phyloP scores from a whole-genome alignment of 2,888 invertebrate genomes.

The Acanthosoma haemorrhoidale region DNA sequence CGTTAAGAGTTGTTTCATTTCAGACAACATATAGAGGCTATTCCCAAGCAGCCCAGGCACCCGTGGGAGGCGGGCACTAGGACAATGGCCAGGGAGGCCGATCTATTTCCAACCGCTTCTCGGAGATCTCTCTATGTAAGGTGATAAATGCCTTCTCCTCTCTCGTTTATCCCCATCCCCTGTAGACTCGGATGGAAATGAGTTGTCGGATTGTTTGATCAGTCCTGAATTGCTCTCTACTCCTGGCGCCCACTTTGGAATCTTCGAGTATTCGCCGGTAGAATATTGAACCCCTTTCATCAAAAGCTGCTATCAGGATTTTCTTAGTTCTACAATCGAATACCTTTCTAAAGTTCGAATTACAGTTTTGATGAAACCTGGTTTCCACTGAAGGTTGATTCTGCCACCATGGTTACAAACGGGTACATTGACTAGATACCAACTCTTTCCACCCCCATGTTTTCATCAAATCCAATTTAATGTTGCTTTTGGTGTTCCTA shows the following conservation, averaged over 20 bases:
- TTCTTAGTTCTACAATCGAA: neutral
- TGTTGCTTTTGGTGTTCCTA: no score
- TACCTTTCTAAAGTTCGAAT: neutral
- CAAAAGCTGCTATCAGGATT: no score
- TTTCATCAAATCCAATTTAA: no score
- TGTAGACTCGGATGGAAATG: neutral
- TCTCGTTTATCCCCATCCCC: neutral
- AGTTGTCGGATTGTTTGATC: conserved; percentile 8
- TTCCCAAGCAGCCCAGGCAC: no score
- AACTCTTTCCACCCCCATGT: no score
- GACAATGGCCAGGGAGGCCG: no score
- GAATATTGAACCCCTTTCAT: conserved; percentile 4
- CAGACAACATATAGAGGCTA: no score
- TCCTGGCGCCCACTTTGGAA: neutral
- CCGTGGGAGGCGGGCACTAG: no score
- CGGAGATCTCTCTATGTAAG: conserved; percentile 9
- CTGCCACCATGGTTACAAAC: no score
- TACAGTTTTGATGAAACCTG: neutral
- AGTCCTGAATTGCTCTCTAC: neutral
- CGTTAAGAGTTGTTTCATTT: no score
- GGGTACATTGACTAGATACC: no score
- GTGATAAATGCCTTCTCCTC: conserved; percentile 17
- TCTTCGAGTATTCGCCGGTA: no score
- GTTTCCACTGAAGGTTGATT: neutral
- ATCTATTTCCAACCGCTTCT: neutral